Conservation (phyloP, 1,140 invertebrate species). For the Trachymyrmex septentrionalis region DNA sequence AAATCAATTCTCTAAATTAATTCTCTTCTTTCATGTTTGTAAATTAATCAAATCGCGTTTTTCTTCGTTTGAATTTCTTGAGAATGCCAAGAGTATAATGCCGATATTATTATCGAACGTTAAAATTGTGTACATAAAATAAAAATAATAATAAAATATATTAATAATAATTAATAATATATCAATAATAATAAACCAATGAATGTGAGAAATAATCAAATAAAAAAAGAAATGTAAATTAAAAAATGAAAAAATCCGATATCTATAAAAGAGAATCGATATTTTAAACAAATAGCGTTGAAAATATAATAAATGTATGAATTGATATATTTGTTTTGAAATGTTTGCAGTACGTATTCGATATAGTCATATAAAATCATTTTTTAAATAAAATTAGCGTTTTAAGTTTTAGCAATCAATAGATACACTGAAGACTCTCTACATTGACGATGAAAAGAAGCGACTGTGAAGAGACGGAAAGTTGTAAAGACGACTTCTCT, state of each 20-base stretch:
- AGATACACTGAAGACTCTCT: not conserved
- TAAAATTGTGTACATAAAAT: not conserved
- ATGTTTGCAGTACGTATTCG: not conserved
- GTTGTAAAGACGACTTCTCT: conserved; percentile 61
- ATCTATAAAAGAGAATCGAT: not conserved
- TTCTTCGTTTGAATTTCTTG: not conserved
- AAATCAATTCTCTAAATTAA: conserved; percentile 29
- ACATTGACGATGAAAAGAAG: not conserved
- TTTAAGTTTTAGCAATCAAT: not conserved
- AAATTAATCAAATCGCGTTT: not conserved
- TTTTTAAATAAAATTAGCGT: not conserved
- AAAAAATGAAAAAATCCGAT: not conserved
- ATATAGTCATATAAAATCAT: not conserved
- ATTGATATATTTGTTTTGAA: not conserved
- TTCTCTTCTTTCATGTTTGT: not conserved
- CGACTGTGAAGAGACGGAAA: conserved; percentile 41
- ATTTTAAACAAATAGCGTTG: not conserved
- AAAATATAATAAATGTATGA: conserved; percentile 8
- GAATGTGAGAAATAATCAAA: not conserved
- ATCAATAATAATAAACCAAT: conserved; percentile 7
- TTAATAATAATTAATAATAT: not conserved
- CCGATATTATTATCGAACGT: not conserved
- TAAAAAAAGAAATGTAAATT: not conserved
- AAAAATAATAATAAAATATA: not conserved
- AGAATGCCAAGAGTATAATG: not conserved